Evolutionary conservation across 2,888 invertebrate species (phyloP), one percentile per base, ranked within the genome.

Genomic region (Erebia ligea): DNA sequence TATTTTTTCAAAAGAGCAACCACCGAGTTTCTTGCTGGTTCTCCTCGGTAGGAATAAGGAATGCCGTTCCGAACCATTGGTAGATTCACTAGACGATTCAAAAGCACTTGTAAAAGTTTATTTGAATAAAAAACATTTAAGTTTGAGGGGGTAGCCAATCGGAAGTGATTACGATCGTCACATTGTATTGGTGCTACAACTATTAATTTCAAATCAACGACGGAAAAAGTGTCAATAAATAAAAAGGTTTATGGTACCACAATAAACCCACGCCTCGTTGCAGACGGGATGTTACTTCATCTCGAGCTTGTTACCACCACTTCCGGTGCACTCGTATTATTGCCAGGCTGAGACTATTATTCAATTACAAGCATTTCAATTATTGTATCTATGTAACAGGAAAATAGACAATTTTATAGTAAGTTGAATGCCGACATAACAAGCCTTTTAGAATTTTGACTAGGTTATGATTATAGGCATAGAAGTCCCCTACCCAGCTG

Each of bases 241-340:
- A 19, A 54, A 17, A 54, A 54, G 19, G 54, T 52, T 17, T 52
- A 52, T 54, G 54, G 54, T n/a, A 17, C 52, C 54, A 15, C 17
- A 45, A 45, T 48, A 50, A 25, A 48, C 17, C 48, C 15, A 45
- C 48, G 45, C 48, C 58, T 67, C 57, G 48, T 67, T 48, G 67
- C 4, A 9, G 58, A 65, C 67, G 57, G 67, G 67, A 67, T 67
- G 58, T 67, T 67, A 67, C 19, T 67, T 34, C 67, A 66, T 56
- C 65, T n/a, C 15, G 56, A 56, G 65, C 56, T 66, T 10, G 67
- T 67, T 67, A 66, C 67, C 25, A 58, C 9, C 10, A 48, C 48
- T 58, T 67, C 67, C 67, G 67, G 9, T 57, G 21, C 15, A 66
- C 45, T 21, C n/a, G 13, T 42, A 66, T 25, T 45, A 58, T 25